Conservation (phyloP, 37 sponge, comb jelly and placozoan species). For the Trichoplax adhaerens region DNA sequence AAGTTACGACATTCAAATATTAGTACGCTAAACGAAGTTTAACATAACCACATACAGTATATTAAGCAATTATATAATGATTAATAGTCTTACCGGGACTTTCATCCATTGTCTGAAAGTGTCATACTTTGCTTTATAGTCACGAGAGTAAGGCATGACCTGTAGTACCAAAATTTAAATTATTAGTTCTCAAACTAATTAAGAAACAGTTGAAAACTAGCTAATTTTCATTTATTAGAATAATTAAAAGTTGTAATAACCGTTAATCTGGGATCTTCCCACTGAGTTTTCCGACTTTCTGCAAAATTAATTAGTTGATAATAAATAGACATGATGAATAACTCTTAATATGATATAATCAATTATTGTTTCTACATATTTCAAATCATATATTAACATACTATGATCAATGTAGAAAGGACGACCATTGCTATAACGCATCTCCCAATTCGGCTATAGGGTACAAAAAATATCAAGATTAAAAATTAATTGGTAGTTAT, state of each 20-base stretch:
- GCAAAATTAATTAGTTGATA: not conserved
- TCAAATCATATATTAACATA: constrained; percentile 14
- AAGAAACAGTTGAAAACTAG: too few species aligned
- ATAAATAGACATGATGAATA: not conserved
- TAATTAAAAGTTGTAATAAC: too few species aligned
- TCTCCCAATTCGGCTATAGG: constrained; percentile 63
- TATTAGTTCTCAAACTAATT: too few species aligned
- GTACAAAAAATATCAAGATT: not conserved
- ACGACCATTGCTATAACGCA: constrained; percentile 29
- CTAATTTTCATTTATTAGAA: too few species aligned
- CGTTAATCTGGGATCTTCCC: constrained; percentile 80
- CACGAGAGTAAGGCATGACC: constrained; percentile 56
- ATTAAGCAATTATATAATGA: not conserved
- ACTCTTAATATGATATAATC: not conserved
- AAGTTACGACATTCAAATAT: not conserved
- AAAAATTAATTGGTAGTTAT: constrained; percentile 1
- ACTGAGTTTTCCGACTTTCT: constrained; percentile 46
- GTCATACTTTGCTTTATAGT: constrained; percentile 80
- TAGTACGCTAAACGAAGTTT: not conserved
- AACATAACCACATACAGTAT: not conserved
- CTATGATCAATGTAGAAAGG: constrained; percentile 89
- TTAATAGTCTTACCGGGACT: constrained; percentile 41
- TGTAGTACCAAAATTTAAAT: not conserved
- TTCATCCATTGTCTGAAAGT: constrained; percentile 38
- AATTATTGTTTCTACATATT: not conserved